These are phyloP conservation scores for Drymodes brunneopygia DNA, from an alignment of 2,113 vertebrate genomes.

Conservation along the genomic window DNA sequence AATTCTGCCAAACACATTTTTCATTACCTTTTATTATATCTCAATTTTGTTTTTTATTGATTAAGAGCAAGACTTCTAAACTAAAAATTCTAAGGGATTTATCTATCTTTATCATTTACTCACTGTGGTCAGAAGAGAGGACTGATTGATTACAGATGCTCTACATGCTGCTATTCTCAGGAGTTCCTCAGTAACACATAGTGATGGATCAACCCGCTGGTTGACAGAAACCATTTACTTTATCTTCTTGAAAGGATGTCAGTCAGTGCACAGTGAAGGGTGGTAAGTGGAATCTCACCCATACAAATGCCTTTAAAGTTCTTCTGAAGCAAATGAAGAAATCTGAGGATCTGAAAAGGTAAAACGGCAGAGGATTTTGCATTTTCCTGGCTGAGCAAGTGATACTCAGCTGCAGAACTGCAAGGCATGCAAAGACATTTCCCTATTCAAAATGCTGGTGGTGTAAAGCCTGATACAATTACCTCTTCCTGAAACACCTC, in stretches of 20 bases:
- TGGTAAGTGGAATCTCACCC: neutral
- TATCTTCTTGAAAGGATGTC: neutral
- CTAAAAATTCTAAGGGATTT: neutral
- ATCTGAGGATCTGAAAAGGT: neutral
- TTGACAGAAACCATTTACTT: neutral
- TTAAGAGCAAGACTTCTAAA: neutral
- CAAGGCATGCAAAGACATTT: neutral
- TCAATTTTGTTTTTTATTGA: neutral
- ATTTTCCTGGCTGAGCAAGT: neutral
- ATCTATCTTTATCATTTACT: neutral
- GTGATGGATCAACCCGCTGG: neutral
- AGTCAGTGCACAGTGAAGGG: neutral
- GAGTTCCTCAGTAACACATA: neutral
- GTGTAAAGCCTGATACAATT: neutral
- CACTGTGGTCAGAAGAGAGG: neutral
- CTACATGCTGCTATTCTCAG: neutral
- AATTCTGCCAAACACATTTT: neutral
- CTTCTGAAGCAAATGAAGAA: neutral
- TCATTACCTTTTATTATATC: neutral
- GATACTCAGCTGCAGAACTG: neutral
- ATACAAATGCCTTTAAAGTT: neutral
- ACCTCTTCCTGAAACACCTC: neutral
- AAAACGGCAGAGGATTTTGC: neutral
- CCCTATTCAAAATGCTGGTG: neutral
- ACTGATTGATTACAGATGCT: neutral